Conservation (phyloP, 2,888 invertebrate species). For the Leistus spinibarbis region DNA sequence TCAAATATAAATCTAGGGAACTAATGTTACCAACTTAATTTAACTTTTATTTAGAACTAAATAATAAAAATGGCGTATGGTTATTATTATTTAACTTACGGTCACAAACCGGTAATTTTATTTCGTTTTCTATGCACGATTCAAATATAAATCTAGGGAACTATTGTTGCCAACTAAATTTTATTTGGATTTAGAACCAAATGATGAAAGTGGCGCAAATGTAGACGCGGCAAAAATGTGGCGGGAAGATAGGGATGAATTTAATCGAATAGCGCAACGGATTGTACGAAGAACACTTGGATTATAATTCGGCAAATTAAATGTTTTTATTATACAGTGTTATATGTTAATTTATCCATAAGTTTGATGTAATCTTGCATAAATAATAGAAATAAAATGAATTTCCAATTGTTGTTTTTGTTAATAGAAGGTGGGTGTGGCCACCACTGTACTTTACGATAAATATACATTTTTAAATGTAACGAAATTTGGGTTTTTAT, state of each 20-base stretch:
- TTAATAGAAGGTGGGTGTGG: not conserved
- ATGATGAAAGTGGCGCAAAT: slow-evolving; percentile 99
- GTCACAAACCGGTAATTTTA: no score
- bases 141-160: no score
- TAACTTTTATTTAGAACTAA: no score
- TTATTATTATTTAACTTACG: no score
- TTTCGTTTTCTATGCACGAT: no score
- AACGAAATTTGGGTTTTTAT: no score
- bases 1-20: no score
- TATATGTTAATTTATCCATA: not conserved
- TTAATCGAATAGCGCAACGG: slow-evolving; percentile 89
- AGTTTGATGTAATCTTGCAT: not conserved
- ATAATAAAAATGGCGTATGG: no score
- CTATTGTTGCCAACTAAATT: not conserved
- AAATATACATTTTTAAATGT: no score
- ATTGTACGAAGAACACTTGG: slow-evolving; percentile 91
- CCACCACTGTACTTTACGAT: not conserved
- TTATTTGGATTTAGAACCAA: slow-evolving; percentile 74
- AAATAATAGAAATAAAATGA: not conserved
- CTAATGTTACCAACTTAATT: no score
- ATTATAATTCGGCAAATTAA: slow-evolving; percentile 14
- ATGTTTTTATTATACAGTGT: slow-evolving; percentile 57
- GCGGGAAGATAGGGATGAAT: slow-evolving; percentile 93
- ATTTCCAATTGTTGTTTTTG: not conserved
- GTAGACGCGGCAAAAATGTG: slow-evolving; percentile 99